These are phyloP conservation scores for Steinernema carpocapsae DNA, from an alignment of 2,888 invertebrate species.

Conservation along the genomic window DNA sequence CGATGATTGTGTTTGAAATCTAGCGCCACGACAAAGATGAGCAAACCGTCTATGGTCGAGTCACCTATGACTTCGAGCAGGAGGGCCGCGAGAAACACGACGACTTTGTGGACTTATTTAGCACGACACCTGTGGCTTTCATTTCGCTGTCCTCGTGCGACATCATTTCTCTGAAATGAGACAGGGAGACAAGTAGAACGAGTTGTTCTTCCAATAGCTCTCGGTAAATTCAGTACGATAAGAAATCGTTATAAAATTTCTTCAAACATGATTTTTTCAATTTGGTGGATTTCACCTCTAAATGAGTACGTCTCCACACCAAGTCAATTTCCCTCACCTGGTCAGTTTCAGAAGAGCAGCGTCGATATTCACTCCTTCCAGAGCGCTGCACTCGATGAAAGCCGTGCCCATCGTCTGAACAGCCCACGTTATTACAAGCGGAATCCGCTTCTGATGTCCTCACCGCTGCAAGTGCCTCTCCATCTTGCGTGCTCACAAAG, in stretches of 20 bases:
- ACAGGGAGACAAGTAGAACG: too few relatives aligned
- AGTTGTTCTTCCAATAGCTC: too few relatives aligned
- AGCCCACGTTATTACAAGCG: not conserved
- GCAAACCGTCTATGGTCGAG: constrained; percentile 10
- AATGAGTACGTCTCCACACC: too few relatives aligned
- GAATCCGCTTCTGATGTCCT: not conserved
- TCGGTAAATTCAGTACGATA: too few relatives aligned
- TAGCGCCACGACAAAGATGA: not conserved
- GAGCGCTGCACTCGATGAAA: constrained; percentile 64
- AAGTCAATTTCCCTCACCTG: too few relatives aligned
- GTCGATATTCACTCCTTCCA: constrained; percentile 62
- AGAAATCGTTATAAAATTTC: too few relatives aligned
- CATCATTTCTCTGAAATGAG: constrained; percentile 58
- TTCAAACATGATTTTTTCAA: too few relatives aligned
- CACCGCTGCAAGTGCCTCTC: constrained; percentile 41
- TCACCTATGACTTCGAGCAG: constrained; percentile 10
- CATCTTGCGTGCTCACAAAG: constrained; percentile 42
- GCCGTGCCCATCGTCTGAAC: constrained; percentile 57
- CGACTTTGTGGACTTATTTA: constrained; percentile 49
- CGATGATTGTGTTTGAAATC: not conserved
- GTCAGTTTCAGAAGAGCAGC: constrained; percentile 57
- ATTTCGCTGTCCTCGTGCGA: constrained; percentile 62
- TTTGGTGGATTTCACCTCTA: too few relatives aligned
- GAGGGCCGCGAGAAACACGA: constrained; percentile 52
- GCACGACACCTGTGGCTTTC: constrained; percentile 54